Evolutionary conservation across 1,140 invertebrate species (phyloP).

Genomic region (Drosophila arizonae): DNA sequence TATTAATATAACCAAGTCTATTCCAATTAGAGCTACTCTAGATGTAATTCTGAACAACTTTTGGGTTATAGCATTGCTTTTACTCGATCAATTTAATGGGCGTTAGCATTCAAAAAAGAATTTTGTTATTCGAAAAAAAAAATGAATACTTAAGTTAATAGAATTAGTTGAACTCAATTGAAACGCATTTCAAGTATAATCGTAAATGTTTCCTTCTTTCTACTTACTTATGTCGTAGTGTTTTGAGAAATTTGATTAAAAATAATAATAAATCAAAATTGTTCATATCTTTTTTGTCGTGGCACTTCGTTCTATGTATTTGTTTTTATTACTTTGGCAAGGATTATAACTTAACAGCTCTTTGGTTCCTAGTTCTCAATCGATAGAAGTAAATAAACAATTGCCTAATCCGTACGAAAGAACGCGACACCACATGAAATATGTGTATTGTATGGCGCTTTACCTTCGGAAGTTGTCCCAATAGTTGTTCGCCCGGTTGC

Average conservation of each 20-base stretch:
- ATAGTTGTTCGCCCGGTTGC: conserved; percentile 94
- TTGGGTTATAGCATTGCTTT: no score
- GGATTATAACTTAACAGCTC: conserved; percentile 43
- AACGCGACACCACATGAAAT: conserved; percentile 36
- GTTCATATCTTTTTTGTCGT: conserved; percentile 20
- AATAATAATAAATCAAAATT: conserved; percentile 27
- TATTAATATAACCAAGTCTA: not conserved
- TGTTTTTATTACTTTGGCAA: conserved; percentile 39
- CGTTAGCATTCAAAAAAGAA: not conserved
- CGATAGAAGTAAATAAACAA: conserved; percentile 8
- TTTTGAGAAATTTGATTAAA: not conserved
- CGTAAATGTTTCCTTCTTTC: conserved; percentile 1
- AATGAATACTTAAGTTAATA: not conserved
- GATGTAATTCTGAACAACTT: not conserved
- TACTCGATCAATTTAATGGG: not conserved
- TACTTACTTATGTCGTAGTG: conserved; percentile 27
- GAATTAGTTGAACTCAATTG: not conserved
- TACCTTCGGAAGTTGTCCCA: conserved; percentile 96
- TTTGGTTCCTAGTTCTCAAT: conserved; percentile 30
- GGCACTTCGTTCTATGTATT: conserved; percentile 23
- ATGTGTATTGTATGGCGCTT: conserved; percentile 51
- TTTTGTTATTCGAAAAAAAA: not conserved
- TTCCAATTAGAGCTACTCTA: not conserved
- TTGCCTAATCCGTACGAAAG: conserved; percentile 23
- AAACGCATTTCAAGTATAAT: not conserved